Base-by-base conservation (phyloP, 2,113 vertebrate genomes). In the Tenebrosternarchus preto region DNA sequence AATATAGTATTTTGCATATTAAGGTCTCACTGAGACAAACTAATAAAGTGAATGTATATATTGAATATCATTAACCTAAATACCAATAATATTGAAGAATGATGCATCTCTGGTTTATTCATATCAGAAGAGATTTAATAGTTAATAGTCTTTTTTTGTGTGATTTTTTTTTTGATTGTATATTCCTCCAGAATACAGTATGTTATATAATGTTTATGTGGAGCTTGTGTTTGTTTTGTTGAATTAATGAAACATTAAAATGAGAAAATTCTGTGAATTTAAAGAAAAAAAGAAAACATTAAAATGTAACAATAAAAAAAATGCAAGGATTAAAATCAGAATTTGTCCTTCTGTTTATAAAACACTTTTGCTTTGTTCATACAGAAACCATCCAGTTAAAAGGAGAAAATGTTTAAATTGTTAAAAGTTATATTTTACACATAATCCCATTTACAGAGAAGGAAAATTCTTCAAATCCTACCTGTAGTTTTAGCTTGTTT, bases 161-260 rank as follows among this genome's bases (percentile, higher is more conserved):
- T 76, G 83, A 84, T 86, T 89, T 39, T 7, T 50, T 7, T 36
- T 63, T 77, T 55, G 75, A 84, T 85, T 87, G 76, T 86, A 83
- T 87, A 83, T 88, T 90, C 69, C 88, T 83, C 84, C 78, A 88
- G 75, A 88, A 89, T 82, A 80, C 84, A 87, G 78, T 88, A 88
- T 27, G 36, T 89, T 83, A 92, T 88, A 86, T 86, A 88, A 88
- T 83, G 59, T 92, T 89, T 90, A 85, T 86, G 91, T 91, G 88
- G 81, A 91, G 89, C 90, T 94, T 95, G 92, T 95, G 88, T 90
- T 89, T 87, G 81, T 91, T 91, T 89, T 83, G 84, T 93, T 93
- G 91, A 94, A 89, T 92, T 90, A 91, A 91, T 92, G 88, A 92
- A 91, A 89, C 82, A 89, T 92, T 88, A 84, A 93, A 91, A 81